A percentile compares a stretch with the other conserved stretches of the same genome.
These are phyloP conservation scores for Drosophila atripex DNA, from an alignment of 2,888 invertebrate species.

Conservation along the genomic window DNA sequence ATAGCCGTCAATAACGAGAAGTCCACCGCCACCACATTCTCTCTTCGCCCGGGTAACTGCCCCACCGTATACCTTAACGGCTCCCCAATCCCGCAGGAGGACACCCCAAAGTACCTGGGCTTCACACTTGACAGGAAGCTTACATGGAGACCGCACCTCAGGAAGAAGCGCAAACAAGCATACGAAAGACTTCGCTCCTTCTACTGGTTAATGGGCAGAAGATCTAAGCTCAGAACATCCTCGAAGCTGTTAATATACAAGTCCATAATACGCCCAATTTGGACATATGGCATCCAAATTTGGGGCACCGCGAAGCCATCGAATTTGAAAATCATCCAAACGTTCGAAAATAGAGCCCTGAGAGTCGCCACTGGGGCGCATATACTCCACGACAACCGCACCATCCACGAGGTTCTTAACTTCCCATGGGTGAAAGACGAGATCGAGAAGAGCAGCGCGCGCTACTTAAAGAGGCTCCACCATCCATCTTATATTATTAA, in stretches of 20 bases:
- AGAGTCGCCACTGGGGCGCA: no score
- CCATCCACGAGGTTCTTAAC: no score
- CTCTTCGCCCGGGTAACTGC: neutral
- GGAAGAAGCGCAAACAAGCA: neutral
- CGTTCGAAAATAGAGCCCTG: no score
- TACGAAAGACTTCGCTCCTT: no score
- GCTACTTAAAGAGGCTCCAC: no score
- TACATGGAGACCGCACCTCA: neutral
- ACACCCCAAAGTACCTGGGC: no score
- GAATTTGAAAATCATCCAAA: no score
- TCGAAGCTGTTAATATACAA: neutral
- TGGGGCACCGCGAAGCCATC: no score
- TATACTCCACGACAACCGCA: no score
- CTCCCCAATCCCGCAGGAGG: neutral
- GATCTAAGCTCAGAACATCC: neutral
- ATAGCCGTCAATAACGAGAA: slow-evolving; percentile 1
- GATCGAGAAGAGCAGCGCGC: no score
- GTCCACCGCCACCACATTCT: slow-evolving; percentile 6
- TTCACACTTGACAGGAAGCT: neutral
- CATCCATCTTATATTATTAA: no score
- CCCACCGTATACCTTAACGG: neutral
- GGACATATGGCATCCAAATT: slow-evolving; percentile 1
- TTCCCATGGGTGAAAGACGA: no score
- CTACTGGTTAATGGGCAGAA: neutral
- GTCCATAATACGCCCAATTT: neutral